These are phyloP conservation scores for Egretta garzetta DNA, from an alignment of 2,113 vertebrate genomes.

Conservation along the genomic window DNA sequence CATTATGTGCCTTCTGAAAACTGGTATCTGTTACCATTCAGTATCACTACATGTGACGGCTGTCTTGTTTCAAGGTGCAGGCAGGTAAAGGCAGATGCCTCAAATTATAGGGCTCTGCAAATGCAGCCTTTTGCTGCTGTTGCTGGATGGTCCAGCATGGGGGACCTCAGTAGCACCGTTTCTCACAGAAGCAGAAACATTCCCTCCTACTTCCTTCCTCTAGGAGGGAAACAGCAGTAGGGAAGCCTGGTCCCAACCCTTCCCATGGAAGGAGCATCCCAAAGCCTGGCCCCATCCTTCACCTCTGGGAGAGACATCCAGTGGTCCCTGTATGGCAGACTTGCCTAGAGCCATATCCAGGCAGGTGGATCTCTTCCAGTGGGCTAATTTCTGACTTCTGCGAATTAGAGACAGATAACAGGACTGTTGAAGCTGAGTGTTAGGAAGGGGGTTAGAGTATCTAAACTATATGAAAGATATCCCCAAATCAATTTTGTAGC, in stretches of 20 bases:
- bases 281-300: background rate
- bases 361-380: background rate
- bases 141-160: background rate
- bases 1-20: background rate
- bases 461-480: background rate
- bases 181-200: background rate
- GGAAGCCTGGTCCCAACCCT: background rate
- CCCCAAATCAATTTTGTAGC: background rate
- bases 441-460: background rate
- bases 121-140: background rate
- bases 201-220: background rate
- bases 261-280: background rate
- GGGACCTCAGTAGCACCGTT: background rate
- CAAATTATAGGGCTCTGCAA: background rate
- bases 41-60: background rate
- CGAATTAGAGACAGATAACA: accelerated
- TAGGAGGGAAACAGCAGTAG: background rate
- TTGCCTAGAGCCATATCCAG: background rate
- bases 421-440: background rate
- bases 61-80: background rate
- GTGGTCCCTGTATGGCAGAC: background rate
- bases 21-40: background rate
- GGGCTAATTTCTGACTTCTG: background rate
- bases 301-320: background rate
- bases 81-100: background rate